Base-by-base conservation (phyloP, 2,113 vertebrate genomes). In the Sitta europaea region DNA sequence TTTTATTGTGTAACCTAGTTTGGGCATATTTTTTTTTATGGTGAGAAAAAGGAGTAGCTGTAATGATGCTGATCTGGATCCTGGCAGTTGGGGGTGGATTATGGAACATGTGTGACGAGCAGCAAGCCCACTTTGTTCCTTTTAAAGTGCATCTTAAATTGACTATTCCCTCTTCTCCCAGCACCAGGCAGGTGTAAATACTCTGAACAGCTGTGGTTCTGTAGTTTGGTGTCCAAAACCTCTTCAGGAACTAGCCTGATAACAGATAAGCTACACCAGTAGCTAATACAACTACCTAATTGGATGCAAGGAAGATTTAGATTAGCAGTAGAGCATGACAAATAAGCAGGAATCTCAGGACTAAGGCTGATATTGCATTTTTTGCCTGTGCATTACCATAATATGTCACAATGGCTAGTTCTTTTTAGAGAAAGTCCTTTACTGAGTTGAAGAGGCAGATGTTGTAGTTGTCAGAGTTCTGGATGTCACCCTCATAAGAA, bases 151-250 rank as follows among this genome's bases (percentile, higher is more conserved):
- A 2, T 58, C 31, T 59, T 80, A 61, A 94, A 93, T 57, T 19
- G 10, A 83, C 75, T 78, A 22, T 90, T 97, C 92, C 84, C 61
- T 78, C 79, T 79, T 96, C 48, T 8, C 25, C n/a, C 62, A 35
- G 94, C 86, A 62, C n/a, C 62, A 75, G 77, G 68, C 57, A 88
- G 89, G 61, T 97, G 85, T 48, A 70, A 90, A 76, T 74, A 38
- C 70, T 74, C 53, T 53, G 66, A 79, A 73, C 92, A 97, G 92
- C 88, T 97, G 96, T 88, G 61, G 45, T 83, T 87, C 72, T 88
- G 63, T 24, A 62, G 42, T 73, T 74, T 78, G 78, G 74, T 95
- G 81, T 90, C 45, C 73, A 55, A 65, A 72, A 42, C 70, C 25
- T 88, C 75, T 75, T 90, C 86, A 73, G 85, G 88, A 94, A 42